A percentile compares a stretch with the other conserved stretches of the same genome.
phyloP scores from a whole-genome alignment of 2,888 invertebrate species.

The Byasa hedistus region DNA sequence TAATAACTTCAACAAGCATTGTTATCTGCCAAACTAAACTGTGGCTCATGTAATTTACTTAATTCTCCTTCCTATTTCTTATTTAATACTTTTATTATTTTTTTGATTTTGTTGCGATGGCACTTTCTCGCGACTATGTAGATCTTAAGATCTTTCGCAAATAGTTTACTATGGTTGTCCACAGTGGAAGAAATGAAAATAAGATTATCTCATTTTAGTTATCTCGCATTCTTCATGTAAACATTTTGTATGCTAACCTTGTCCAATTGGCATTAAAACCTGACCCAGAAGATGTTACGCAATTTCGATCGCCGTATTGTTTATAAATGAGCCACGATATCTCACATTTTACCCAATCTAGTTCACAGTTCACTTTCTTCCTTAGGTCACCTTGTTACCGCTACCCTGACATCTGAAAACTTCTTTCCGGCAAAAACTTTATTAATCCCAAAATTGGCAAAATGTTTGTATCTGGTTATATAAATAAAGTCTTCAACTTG shows the following conservation, averaged over 20 bases:
- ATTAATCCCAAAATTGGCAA: too few relatives aligned
- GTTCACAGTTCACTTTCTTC: too few relatives aligned
- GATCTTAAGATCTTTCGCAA: too few relatives aligned
- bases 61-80: neutral
- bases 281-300: conserved; percentile 15
- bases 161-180: neutral
- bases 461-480: too few relatives aligned
- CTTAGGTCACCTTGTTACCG: too few relatives aligned
- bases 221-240: neutral
- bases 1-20: conserved; percentile 3
- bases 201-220: neutral
- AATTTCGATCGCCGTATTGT: conserved; percentile 9
- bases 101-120: too few relatives aligned
- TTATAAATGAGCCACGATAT: neutral
- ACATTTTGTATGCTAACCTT: conserved; percentile 5
- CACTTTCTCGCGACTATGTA: too few relatives aligned
- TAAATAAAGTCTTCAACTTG: too few relatives aligned
- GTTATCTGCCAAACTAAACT: conserved; percentile 6
- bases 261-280: conserved; percentile 9
- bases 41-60: neutral
- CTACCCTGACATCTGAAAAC: too few relatives aligned
- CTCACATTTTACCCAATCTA: too few relatives aligned
- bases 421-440: too few relatives aligned
- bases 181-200: neutral
- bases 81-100: too few relatives aligned